Base-by-base conservation (phyloP, 1,140 invertebrate genomes). In the Halyomorpha halys region DNA sequence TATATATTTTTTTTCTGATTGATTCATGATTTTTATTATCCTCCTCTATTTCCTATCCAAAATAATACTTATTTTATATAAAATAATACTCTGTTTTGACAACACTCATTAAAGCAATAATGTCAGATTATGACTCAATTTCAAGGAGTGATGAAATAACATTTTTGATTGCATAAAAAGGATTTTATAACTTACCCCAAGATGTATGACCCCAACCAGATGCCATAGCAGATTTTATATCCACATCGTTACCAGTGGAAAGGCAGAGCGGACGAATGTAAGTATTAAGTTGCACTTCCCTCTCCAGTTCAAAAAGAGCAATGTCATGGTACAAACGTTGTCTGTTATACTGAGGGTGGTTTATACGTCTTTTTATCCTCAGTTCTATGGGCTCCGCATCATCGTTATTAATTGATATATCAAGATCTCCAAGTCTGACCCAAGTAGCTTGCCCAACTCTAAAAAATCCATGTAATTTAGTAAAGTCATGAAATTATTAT, bases 221-320 rank as follows among this genome's bases (percentile, higher is more conserved):
- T 4, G 60, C 65, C 4, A 62, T 3, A 19, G 51, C 47, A 11
- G 18, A 25, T 3, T 21, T 16, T 56, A 14, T 18, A 5, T n/a
- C 16, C 54, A 64, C 62, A 8, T n/a, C 27, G 0, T 16, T 14
- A 0, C 47, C 13, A 0, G 63, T 21, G 62, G 64, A 5, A 14
- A 80, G 62, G 66, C 82, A 83, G 14, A 79, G 77, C 0, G 82
- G 81, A 47, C 77, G 71, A 2, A 82, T 76, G 62, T 74, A 79
- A 6, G 75, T 71, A 51, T 75, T 76, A 30, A 82, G 78, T 19
- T 61, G 68, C 0, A 81, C 75, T 62, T 71, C 66, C 39, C 65
- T 69, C 39, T 76, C 70, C 18, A 82, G 68, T 68, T 75, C 73
- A 1, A 82, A 61, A 1, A 84, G 67, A 18, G 79, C 81, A 53